Percentiles rank a stretch among this genome's conserved stretches.
phyloP scores from a whole-genome alignment of 2,888 invertebrate species.

The Atethmia centrago region DNA sequence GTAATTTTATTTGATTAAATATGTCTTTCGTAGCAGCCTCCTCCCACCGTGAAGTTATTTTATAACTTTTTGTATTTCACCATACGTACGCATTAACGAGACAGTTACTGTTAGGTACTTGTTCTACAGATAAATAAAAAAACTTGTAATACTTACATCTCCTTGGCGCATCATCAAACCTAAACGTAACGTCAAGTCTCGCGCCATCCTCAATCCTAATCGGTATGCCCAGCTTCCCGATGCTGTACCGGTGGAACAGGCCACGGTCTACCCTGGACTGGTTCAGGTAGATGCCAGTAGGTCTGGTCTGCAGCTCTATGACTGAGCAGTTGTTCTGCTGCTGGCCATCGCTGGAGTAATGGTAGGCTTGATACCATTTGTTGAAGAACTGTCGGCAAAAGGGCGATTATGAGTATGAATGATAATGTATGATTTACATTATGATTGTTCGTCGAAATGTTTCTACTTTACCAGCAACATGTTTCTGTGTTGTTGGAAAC shows the following conservation, averaged over 20 bases:
- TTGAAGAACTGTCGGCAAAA: constrained; percentile 78
- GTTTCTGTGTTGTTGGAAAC: neutral
- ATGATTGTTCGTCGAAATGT: neutral
- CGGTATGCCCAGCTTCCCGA: constrained; percentile 75
- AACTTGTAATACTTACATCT: constrained; percentile 75
- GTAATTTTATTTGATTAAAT: no score
- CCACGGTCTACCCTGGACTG: constrained; percentile 82
- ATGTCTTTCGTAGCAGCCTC: no score
- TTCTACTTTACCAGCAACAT: neutral
- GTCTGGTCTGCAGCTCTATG: constrained; percentile 73
- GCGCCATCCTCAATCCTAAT: constrained; percentile 72
- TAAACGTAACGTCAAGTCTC: constrained; percentile 75
- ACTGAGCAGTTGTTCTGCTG: constrained; percentile 81
- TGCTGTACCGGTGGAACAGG: constrained; percentile 81
- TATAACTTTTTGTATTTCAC: no score
- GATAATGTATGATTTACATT: neutral
- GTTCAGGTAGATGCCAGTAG: constrained; percentile 78
- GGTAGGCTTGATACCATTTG: constrained; percentile 83
- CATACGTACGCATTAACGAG: no score
- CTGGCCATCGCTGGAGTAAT: constrained; percentile 81
- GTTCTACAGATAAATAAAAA: neutral
- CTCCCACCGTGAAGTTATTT: no score
- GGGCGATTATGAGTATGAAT: neutral
- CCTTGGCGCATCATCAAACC: constrained; percentile 79
- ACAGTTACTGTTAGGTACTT: no score